phyloP scores from a whole-genome alignment of 2,888 invertebrate species.

The Dicycla oo region DNA sequence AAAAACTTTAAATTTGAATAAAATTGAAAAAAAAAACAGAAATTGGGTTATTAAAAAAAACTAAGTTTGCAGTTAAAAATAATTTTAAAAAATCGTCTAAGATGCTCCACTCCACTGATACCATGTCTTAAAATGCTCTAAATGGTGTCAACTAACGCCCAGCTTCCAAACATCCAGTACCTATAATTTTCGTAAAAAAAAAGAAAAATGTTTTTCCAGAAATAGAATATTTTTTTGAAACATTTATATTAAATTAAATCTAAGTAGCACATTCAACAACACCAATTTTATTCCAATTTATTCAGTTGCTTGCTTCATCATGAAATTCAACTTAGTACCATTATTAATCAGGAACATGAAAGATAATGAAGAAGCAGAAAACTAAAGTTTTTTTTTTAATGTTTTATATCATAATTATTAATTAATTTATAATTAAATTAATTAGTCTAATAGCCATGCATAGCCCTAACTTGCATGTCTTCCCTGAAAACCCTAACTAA shows the following conservation, averaged over 20 bases:
- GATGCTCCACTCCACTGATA: too few species aligned
- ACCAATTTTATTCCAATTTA: neutral
- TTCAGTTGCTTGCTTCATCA: neutral
- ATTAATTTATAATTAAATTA: neutral
- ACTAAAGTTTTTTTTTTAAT: neutral
- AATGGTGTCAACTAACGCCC: too few species aligned
- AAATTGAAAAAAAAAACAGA: too few species aligned
- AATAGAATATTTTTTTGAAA: neutral
- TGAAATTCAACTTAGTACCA: neutral
- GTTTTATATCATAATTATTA: neutral
- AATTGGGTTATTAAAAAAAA: too few species aligned
- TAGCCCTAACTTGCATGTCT: neutral
- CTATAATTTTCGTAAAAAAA: too few species aligned
- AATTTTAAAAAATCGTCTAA: too few species aligned
- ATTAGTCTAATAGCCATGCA: neutral
- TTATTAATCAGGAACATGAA: constrained; percentile 1
- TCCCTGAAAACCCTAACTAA: neutral
- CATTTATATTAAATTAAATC: neutral
- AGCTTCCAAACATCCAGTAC: too few species aligned
- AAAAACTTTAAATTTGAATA: too few species aligned
- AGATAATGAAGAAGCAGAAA: constrained; percentile 6
- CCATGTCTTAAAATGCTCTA: too few species aligned
- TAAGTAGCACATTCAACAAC: neutral
- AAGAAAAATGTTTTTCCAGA: neutral
- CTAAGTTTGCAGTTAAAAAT: too few species aligned